phyloP scores from a whole-genome alignment of 2,113 vertebrate species.

The Osmerus mordax region DNA sequence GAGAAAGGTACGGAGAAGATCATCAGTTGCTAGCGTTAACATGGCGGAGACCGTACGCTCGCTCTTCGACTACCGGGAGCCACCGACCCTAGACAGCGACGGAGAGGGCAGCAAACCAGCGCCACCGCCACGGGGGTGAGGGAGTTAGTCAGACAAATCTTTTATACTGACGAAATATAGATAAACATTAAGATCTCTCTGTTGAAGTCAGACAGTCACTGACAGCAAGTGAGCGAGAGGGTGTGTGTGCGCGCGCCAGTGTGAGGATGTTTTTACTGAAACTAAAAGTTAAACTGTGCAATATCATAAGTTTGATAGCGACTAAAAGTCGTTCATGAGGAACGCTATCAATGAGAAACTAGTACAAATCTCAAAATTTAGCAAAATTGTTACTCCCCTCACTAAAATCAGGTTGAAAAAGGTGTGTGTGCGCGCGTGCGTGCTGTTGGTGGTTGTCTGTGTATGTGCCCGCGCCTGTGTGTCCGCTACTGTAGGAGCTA shows the following conservation, averaged over 20 bases:
- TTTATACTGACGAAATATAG: background rate
- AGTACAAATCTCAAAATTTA: background rate
- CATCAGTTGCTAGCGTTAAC: constrained; percentile 46
- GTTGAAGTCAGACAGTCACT: constrained; percentile 33
- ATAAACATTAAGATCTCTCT: background rate
- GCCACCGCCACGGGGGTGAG: constrained; percentile 69
- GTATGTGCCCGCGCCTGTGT: constrained; percentile 19
- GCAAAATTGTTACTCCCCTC: constrained; percentile 25
- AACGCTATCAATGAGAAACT: constrained; percentile 1
- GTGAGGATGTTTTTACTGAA: constrained; percentile 40
- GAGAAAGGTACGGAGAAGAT: constrained; percentile 43
- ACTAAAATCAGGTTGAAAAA: constrained; percentile 39
- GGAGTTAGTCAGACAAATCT: constrained; percentile 23
- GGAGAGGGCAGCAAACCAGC: constrained; percentile 62
- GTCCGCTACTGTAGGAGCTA: constrained; percentile 1
- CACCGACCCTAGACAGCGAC: constrained; percentile 66
- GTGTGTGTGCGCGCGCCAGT: constrained; percentile 52
- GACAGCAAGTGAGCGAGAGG: constrained; percentile 26
- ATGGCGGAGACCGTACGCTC: constrained; percentile 75
- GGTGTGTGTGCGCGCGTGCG: constrained; percentile 43
- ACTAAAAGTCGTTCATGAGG: background rate
- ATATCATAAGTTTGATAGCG: constrained; percentile 19
- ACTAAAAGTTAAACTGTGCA: constrained; percentile 49
- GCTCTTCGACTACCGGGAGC: constrained; percentile 71
- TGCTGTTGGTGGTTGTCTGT: background rate